These are phyloP conservation scores for Zygothrica quintamaculata DNA, from an alignment of 2,888 invertebrate genomes.

Conservation along the genomic window DNA sequence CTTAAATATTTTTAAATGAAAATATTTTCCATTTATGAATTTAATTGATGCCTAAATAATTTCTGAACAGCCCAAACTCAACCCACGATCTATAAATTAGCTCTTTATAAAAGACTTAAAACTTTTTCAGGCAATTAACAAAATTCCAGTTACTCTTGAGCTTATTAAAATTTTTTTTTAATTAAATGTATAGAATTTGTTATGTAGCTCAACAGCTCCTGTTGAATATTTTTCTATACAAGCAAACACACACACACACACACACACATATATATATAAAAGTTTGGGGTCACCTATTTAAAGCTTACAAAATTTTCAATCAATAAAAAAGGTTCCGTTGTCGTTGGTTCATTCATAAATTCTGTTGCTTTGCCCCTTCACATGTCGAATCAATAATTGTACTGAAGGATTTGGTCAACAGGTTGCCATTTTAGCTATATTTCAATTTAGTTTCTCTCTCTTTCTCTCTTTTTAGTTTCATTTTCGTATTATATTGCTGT, in stretches of 20 bases:
- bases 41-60: conserved; percentile 14
- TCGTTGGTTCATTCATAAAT: conserved; percentile 50
- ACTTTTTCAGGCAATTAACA: conserved; percentile 27
- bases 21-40: conserved; percentile 24
- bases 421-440: conserved; percentile 28
- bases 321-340: conserved; percentile 37
- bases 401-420: conserved; percentile 39
- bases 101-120: not conserved
- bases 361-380: conserved; percentile 2
- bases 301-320: conserved; percentile 42
- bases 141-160: conserved; percentile 9
- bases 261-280: too few relatives aligned
- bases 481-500: too few relatives aligned
- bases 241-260: too few relatives aligned
- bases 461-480: too few relatives aligned
- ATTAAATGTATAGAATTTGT: too few relatives aligned
- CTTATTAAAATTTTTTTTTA: not conserved
- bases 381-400: conserved; percentile 38
- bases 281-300: conserved; percentile 40
- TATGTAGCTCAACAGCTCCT: too few relatives aligned
- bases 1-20: conserved; percentile 13
- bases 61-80: not conserved
- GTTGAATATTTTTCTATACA: too few relatives aligned
- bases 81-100: conserved; percentile 8
- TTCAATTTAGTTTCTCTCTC: too few relatives aligned